These are phyloP conservation scores for Petromus typicus DNA, from an alignment of 2,113 vertebrate species.

Conservation along the genomic window DNA sequence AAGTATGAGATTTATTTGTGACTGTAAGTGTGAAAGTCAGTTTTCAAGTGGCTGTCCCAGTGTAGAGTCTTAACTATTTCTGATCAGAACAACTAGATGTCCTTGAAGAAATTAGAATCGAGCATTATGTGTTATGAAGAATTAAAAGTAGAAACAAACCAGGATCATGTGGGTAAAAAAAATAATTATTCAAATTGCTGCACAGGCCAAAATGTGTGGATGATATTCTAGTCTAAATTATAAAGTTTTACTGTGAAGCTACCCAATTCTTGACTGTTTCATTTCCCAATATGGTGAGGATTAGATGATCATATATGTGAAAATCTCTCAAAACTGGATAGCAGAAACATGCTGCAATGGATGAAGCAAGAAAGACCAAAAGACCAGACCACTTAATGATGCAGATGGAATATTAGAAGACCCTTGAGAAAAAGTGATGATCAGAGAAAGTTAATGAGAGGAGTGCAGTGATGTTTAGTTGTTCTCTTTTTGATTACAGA, in stretches of 20 bases:
- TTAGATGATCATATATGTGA: neutral
- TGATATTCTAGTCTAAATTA: neutral
- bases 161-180: neutral
- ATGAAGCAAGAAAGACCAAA: neutral
- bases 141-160: neutral
- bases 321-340: conserved; percentile 29
- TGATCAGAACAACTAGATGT: conserved; percentile 15
- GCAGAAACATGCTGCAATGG: neutral
- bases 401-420: neutral
- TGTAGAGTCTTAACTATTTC: neutral
- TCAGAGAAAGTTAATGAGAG: neutral
- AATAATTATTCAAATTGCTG: neutral
- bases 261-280: conserved; percentile 1
- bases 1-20: neutral
- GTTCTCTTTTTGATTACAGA: neutral
- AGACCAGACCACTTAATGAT: neutral
- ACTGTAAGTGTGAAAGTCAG: neutral
- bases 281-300: neutral
- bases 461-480: neutral
- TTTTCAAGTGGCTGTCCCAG: neutral
- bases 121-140: neutral
- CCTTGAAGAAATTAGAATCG: neutral
- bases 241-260: conserved; percentile 10
- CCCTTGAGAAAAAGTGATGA: neutral
- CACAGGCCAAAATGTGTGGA: neutral